Evolutionary conservation across 1,140 invertebrate genomes (phyloP).

Genomic region (Lepidurus apus): DNA sequence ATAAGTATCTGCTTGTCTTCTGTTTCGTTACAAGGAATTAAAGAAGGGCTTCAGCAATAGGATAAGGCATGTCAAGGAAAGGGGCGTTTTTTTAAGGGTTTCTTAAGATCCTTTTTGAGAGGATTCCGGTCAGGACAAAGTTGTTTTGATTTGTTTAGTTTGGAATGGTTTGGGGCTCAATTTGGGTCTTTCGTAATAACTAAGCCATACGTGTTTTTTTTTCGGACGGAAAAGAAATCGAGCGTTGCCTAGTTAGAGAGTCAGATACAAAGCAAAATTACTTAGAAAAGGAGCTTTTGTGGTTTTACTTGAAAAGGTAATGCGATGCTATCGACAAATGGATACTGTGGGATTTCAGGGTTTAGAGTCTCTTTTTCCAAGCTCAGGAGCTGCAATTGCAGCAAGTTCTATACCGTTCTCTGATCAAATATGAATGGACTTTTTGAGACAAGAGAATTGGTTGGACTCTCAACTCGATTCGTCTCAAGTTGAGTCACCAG

Average conservation of each 20-base stretch:
- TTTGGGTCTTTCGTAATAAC: no score
- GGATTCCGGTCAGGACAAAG: no score
- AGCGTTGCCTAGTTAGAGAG: background rate
- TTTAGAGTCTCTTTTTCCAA: no score
- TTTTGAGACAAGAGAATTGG: background rate
- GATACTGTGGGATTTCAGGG: no score
- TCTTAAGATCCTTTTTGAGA: background rate
- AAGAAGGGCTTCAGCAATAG: constrained; percentile 9
- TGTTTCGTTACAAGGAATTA: background rate
- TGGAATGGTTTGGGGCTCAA: no score
- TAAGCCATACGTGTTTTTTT: no score
- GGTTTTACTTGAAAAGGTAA: background rate
- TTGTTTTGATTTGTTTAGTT: no score
- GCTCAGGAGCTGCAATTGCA: background rate
- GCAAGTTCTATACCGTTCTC: background rate
- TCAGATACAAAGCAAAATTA: background rate
- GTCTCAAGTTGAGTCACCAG: no score
- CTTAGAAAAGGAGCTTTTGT: background rate
- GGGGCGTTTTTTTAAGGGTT: background rate
- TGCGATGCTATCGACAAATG: background rate
- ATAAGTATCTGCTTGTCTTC: no score
- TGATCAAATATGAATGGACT: background rate
- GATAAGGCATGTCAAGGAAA: constrained; percentile 14
- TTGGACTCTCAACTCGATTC: background rate
- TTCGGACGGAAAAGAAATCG: background rate